Evolutionary conservation across 2,888 invertebrate species (phyloP), one percentile per base, ranked within the genome.

Genomic region (Ennomos fuscantarius): DNA sequence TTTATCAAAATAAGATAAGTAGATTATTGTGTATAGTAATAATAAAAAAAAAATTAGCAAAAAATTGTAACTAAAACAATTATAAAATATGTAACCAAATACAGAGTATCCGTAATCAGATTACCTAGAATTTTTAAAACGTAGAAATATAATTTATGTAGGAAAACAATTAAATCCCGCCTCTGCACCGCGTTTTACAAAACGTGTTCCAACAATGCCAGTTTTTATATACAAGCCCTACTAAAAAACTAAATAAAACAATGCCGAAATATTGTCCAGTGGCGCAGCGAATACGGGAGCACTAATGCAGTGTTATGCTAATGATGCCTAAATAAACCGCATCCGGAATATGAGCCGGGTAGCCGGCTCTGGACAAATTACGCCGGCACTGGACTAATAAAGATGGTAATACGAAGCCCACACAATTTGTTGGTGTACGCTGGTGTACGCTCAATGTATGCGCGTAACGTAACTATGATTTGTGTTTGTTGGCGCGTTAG

Each of bases 281-380:
- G 53, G 55, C 63, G 65, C 65, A 63, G 64, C 60, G 64, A 73
- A 55, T 46, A 69, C 72, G 73, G 68, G 78, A 78, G 50, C 49
- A 56, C 41, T 59, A 85, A 86, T 82, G 79, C 79, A 78, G 81
- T 76, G 83, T 84, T 86, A 86, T 86, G 86, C 77, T 85, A 87
- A 87, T 86, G 78, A 65, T 55, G 72, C 80, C 84, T 84, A 87
- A 87, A 87, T 86, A 86, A 84, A 84, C 81, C 82, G 75, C 61
- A 57, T 72, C 73, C 77, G 76, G 79, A 84, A 86, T 85, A 87
- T 87, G 83, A 86, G 81, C 78, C 76, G 76, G 52, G 43, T 47
- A 77, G 77, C 40, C 44, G 57, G 35, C 76, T 71, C 76, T 76
- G 81, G 76, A 84, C 84, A 86, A 84, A 87, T 84, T 86, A 84